Evolutionary conservation across 1,140 invertebrate species (phyloP).

Genomic region (Dendroctonus valens): DNA sequence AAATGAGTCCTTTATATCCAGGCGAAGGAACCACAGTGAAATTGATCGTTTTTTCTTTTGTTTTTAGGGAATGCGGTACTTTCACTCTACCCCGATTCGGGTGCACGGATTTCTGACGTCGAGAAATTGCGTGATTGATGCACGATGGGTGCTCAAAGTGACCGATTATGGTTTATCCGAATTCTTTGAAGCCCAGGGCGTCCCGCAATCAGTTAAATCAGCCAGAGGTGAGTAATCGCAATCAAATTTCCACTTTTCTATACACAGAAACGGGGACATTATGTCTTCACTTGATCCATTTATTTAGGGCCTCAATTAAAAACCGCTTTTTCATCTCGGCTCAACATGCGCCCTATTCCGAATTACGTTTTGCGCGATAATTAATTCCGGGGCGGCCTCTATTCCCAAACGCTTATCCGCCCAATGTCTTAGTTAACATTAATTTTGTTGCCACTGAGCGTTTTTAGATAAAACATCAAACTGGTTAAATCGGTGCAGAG

Average conservation of each 20-base stretch:
- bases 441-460: not conserved
- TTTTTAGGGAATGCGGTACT: conserved; percentile 73
- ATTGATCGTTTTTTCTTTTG: not conserved
- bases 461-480: too few species aligned
- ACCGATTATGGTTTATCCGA: conserved; percentile 77
- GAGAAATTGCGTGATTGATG: conserved; percentile 83
- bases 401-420: conserved; percentile 24
- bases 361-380: conserved; percentile 1
- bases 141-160: conserved; percentile 83
- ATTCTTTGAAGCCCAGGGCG: conserved; percentile 73
- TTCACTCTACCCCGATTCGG: conserved; percentile 74
- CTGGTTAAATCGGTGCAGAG: too few species aligned
- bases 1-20: too few species aligned
- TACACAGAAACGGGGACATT: not conserved
- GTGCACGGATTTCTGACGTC: conserved; percentile 80
- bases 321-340: conserved; percentile 1
- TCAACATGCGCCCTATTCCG: not conserved
- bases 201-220: conserved; percentile 58
- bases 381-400: conserved; percentile 7
- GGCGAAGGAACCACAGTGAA: not conserved
- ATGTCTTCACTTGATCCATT: not conserved
- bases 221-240: conserved; percentile 53
- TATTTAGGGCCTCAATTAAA: conserved; percentile 10
- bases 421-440: not conserved
- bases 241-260: not conserved